Evolutionary conservation across 2,888 invertebrate species (phyloP).

Genomic region (Chloromyia formosa): DNA sequence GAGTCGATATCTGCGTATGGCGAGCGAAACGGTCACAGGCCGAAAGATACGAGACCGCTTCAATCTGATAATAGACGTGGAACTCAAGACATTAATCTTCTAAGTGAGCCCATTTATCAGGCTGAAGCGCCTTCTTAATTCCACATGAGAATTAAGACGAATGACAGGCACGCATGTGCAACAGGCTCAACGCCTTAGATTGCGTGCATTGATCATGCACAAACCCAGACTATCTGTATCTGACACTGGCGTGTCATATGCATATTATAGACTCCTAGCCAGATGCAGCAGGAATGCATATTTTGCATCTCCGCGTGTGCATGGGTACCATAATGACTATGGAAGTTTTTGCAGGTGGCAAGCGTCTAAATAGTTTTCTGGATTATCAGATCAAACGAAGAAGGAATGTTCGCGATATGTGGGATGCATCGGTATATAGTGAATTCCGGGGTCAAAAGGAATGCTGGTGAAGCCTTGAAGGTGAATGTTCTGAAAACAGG

Average conservation of each 20-base stretch:
- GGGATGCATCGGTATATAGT: too few relatives aligned
- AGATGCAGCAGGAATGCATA: neutral
- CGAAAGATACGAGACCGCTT: neutral
- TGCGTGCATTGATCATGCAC: slow-evolving; percentile 28
- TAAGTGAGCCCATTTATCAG: slow-evolving; percentile 13
- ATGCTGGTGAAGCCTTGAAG: too few relatives aligned
- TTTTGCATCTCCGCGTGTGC: neutral
- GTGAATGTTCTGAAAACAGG: too few relatives aligned
- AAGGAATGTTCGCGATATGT: neutral
- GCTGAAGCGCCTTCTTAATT: slow-evolving; percentile 18
- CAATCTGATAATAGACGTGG: slow-evolving; percentile 28
- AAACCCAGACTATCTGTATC: too few relatives aligned
- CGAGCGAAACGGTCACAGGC: too few relatives aligned
- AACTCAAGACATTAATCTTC: slow-evolving; percentile 26
- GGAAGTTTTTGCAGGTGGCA: slow-evolving; percentile 9
- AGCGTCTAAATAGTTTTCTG: neutral
- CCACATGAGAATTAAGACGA: slow-evolving; percentile 1
- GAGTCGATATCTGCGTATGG: neutral
- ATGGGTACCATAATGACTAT: too few relatives aligned
- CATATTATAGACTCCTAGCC: too few relatives aligned
- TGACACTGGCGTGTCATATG: too few relatives aligned
- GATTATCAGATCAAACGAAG: neutral
- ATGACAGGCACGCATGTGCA: slow-evolving; percentile 14
- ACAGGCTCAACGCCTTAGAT: slow-evolving; percentile 14
- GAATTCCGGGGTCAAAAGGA: too few relatives aligned